phyloP scores from a whole-genome alignment of 1,140 invertebrate genomes.

The Heliothis virescens region DNA sequence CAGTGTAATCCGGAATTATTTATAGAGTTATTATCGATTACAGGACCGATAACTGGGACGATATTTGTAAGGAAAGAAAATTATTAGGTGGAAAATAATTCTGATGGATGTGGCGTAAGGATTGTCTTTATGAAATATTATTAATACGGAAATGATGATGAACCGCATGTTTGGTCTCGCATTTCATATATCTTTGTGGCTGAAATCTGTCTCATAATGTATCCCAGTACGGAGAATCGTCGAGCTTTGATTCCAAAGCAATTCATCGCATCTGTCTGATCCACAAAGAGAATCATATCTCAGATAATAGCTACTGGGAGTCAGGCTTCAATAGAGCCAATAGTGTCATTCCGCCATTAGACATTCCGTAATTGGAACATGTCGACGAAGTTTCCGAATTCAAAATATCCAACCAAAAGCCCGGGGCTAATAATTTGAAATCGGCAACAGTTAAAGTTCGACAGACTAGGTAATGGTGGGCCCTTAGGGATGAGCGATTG shows the following conservation, averaged over 20 bases:
- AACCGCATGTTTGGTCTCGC: no score
- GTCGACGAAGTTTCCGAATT: constrained; percentile 40
- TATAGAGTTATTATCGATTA: constrained; percentile 34
- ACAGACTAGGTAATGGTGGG: constrained; percentile 42
- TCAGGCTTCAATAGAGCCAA: constrained; percentile 4
- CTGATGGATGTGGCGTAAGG: constrained; percentile 2
- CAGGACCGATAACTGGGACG: constrained; percentile 4
- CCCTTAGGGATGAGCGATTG: constrained; percentile 27
- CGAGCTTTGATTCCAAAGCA: not conserved
- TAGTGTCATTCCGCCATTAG: constrained; percentile 18
- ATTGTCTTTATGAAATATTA: not conserved
- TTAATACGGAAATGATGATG: not conserved
- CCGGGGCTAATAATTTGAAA: constrained; percentile 55
- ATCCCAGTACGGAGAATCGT: not conserved
- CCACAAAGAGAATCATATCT: not conserved
- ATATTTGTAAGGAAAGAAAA: constrained; percentile 4
- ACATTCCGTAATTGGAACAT: constrained; percentile 47
- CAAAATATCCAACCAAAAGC: constrained; percentile 41
- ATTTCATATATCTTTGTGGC: no score
- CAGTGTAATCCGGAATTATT: constrained; percentile 32
- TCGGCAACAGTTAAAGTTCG: constrained; percentile 53
- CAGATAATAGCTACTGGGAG: not conserved
- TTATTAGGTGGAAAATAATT: constrained; percentile 1
- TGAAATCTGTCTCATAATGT: no score
- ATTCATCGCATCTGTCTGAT: not conserved